Conservation (phyloP, 64 coral and sea anemone species). For the Actinia tenebrosa region DNA sequence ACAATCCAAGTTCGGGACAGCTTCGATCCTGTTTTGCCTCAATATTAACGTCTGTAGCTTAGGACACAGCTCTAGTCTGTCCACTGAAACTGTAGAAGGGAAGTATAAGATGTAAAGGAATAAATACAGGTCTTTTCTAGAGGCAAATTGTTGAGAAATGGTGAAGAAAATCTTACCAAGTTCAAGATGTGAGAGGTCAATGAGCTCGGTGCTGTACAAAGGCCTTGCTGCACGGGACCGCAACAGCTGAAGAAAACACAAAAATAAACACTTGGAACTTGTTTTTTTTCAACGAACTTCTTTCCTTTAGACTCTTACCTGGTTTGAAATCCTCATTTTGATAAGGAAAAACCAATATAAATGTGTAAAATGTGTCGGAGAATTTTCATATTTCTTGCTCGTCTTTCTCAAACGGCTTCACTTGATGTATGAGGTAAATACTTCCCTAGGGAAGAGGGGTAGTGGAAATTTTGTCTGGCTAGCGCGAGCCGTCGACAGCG, state of each 20-base stretch:
- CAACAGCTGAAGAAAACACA: conserved; percentile 61
- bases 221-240: conserved; percentile 70
- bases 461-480: background rate
- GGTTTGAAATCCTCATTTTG: conserved; percentile 79
- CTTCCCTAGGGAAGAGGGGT: background rate
- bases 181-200: conserved; percentile 90
- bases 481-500: background rate
- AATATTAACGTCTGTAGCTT: conserved; percentile 69
- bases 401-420: background rate
- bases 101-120: background rate
- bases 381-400: background rate
- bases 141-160: background rate
- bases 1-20: conserved; percentile 70
- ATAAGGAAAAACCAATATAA: background rate
- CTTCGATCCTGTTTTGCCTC: conserved; percentile 73
- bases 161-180: conserved; percentile 56
- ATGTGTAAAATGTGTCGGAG: background rate
- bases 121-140: background rate
- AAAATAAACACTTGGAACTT: background rate
- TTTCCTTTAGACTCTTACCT: conserved; percentile 43
- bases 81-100: conserved; percentile 61
- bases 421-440: background rate
- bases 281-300: conserved; percentile 13
- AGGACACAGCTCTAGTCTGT: conserved; percentile 83
- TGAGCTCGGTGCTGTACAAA: conserved; percentile 66